Conservation (phyloP, 2,113 vertebrate species). For the human (Homo sapiens) region GRCh38 chr5:69203001-69203500, state of each 20-base stretch:
- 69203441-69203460: too few relatives aligned
- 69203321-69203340: neutral
- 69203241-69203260: neutral
- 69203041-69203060: neutral
- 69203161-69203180: neutral
- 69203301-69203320: neutral
- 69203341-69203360: neutral
- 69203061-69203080: conserved; percentile 40
- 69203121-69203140: conserved; percentile 6
- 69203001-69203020: neutral
- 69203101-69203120: conserved; percentile 1
- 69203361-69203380: too few relatives aligned
- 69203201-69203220: neutral
- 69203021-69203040: neutral
- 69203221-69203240: neutral
- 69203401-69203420: too few relatives aligned
- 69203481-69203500: too few relatives aligned
- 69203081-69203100: neutral
- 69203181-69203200: neutral
- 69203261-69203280: neutral
- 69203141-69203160: conserved; percentile 43
- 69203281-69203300: neutral
- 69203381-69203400: too few relatives aligned
- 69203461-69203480: too few relatives aligned
- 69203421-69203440: too few relatives aligned